phyloP scores from a whole-genome alignment of 2,113 vertebrate species.

The Entomyzon cyanotis region DNA sequence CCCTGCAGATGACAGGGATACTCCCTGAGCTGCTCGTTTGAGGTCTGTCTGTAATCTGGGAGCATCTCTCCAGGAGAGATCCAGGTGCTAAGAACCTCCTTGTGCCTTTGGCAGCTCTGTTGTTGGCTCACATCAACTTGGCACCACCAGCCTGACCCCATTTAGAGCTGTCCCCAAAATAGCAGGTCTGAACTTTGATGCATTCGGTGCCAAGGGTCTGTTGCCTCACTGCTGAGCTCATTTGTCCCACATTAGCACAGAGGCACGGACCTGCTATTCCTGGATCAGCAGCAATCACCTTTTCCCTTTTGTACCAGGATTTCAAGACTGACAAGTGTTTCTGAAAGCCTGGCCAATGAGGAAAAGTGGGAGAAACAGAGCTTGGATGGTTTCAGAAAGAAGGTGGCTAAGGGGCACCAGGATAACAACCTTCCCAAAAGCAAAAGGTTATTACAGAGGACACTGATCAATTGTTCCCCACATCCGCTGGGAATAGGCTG shows the following conservation, averaged over 20 bases:
- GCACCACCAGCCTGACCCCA: neutral
- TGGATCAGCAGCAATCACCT: neutral
- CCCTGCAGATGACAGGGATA: neutral
- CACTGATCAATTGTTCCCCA: conserved; percentile 49
- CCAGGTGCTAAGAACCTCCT: neutral
- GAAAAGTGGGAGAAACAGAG: neutral
- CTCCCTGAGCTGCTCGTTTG: neutral
- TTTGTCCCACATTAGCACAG: neutral
- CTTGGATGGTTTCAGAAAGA: neutral
- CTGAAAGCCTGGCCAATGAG: conserved; percentile 12
- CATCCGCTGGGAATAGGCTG: neutral
- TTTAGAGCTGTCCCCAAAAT: neutral
- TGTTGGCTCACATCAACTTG: neutral
- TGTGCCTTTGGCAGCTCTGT: neutral
- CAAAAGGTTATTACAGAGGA: conserved; percentile 45
- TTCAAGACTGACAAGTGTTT: conserved; percentile 13
- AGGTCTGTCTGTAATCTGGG: neutral
- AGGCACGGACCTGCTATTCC: conserved; percentile 1
- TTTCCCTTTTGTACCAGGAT: conserved; percentile 4
- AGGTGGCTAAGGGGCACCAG: neutral
- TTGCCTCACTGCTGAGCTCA: neutral
- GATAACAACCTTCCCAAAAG: conserved; percentile 52
- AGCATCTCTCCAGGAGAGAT: neutral
- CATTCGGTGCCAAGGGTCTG: neutral
- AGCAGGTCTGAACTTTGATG: conserved; percentile 1